Evolutionary conservation across 2,888 invertebrate species (phyloP).

Genomic region (Zygaena filipendulae): DNA sequence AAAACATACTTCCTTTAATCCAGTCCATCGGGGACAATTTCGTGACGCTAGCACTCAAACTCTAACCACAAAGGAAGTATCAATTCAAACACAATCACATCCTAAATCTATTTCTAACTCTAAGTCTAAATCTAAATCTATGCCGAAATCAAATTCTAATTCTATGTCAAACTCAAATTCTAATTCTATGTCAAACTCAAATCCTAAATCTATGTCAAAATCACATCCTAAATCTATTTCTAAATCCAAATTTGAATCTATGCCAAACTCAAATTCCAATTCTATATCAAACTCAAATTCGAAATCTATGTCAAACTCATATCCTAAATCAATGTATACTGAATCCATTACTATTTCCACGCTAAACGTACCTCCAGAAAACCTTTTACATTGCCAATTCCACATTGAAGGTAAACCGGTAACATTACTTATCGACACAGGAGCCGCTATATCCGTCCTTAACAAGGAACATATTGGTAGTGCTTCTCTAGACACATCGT

Average conservation of each 20-base stretch:
- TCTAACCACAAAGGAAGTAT: neutral
- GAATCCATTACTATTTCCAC: slow-evolving; percentile 18
- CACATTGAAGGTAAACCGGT: slow-evolving; percentile 18
- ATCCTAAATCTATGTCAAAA: too few species aligned
- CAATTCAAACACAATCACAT: slow-evolving; percentile 7
- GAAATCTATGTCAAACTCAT: neutral
- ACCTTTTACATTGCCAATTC: slow-evolving; percentile 19
- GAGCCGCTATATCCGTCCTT: slow-evolving; percentile 20
- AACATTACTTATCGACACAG: slow-evolving; percentile 19
- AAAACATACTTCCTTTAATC: slow-evolving; percentile 7
- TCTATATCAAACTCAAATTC: neutral
- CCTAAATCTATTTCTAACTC: slow-evolving; percentile 12
- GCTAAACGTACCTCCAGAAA: slow-evolving; percentile 22
- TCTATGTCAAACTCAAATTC: too few species aligned
- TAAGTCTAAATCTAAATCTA: slow-evolving; percentile 7
- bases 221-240: too few species aligned
- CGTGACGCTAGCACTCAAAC: too few species aligned
- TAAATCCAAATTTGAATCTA: neutral
- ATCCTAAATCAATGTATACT: neutral
- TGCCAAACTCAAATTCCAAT: slow-evolving; percentile 11
- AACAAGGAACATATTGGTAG: slow-evolving; percentile 16
- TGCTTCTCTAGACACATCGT: slow-evolving; percentile 10
- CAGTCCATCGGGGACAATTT: too few species aligned
- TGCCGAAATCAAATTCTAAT: too few species aligned
- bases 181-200: too few species aligned